phyloP scores from a whole-genome alignment of 2,113 vertebrate species.

The Lamprotornis superbus region DNA sequence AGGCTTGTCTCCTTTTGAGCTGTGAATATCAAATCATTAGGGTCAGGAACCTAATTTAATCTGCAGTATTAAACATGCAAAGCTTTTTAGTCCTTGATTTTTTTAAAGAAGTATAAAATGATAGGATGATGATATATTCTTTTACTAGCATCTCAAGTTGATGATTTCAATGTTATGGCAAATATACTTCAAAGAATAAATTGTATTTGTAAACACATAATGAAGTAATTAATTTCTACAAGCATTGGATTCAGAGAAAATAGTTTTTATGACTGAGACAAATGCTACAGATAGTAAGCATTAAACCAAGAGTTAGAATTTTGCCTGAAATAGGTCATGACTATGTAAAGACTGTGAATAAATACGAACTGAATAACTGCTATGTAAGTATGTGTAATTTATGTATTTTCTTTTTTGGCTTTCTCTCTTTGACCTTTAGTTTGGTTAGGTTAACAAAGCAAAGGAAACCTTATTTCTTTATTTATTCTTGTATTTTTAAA shows the following conservation, averaged over 20 bases:
- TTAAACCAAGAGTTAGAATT: background rate
- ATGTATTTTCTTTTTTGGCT: background rate
- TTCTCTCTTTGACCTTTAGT: background rate
- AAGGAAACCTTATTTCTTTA: background rate
- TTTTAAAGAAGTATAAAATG: background rate
- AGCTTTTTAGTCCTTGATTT: background rate
- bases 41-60: conserved; percentile 16
- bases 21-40: conserved; percentile 8
- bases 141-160: background rate
- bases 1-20: background rate
- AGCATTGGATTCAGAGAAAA: background rate
- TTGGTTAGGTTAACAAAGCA: background rate
- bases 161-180: background rate
- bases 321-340: background rate
- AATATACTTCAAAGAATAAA: background rate
- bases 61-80: background rate
- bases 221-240: background rate
- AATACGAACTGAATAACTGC: background rate
- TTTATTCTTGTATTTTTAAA: background rate
- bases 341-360: background rate
- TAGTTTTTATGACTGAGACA: background rate
- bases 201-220: background rate
- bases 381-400: background rate
- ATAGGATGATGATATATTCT: background rate
- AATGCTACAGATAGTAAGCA: background rate